Base-by-base conservation (phyloP, 1,140 invertebrate species). In the Cydia splendana region DNA sequence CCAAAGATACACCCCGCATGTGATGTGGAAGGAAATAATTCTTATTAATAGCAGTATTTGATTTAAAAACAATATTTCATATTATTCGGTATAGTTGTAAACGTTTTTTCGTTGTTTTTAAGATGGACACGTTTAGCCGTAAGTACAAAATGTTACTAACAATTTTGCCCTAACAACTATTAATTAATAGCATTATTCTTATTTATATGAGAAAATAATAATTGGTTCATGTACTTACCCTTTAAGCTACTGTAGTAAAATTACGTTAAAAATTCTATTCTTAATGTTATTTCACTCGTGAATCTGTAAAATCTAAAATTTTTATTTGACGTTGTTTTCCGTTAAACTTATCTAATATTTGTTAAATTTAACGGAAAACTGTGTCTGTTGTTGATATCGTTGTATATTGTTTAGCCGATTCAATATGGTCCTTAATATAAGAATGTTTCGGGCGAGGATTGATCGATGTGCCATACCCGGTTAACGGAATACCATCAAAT, bases 221-320 rank as follows among this genome's bases (percentile, higher is more conserved):
- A 87, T 89, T 90, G 89, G 88, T 88, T 88, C 85, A 90, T 90
- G 89, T 90, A 91, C 90, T 92, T 91, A 91, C 86, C 74, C 79
- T 57, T 82, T 80, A 80, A 81, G 80, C 82, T 87, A 79, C 88
- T 87, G 81, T 83, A 81, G 85, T 79, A 86, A 80, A 87, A 78
- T 78, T 79, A 82, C 69, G 75, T 75, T 75, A 81, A 79, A 9
- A 78, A 67, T 76, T 82, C 75, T 83, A 81, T 82, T 78, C 78
- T 84, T 82, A 34, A 81, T 78, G 82, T 87, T 88, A 84, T 82
- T 83, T 84, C 78, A 81, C 71, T 75, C 24, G 76, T 81, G 82
- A 81, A 84, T 84, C 82, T 83, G 75, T 78, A 79, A 77, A 38
- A 69, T 69, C 28, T 34, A 69, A 69, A 69, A 7, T 69, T 69